Evolutionary conservation across 2,113 vertebrate species (phyloP), one percentile per base, ranked within the genome.

Genomic region (Tychaedon coryphoeus): DNA sequence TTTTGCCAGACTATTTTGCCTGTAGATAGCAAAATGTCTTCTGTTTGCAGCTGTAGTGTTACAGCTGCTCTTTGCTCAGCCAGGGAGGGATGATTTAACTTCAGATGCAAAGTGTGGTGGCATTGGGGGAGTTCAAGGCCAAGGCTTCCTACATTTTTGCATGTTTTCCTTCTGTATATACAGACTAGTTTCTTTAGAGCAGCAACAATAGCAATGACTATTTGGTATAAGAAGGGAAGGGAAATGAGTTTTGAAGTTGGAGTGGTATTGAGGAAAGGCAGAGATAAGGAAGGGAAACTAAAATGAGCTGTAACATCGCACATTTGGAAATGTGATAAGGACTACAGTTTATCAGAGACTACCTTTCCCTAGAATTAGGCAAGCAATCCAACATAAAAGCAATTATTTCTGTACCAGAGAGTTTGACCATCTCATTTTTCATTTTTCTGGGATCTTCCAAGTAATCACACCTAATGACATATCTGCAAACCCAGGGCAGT

Each of bases 381-480:
- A 81, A 84, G 70, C 26, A 73, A 72, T 58, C 50, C 40, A 58
- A 84, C 62, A 73, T 87, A 70, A 93, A 96, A 91, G 62, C 43
- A 75, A 75, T 93, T 91, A 62, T 51, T 94, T 85, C 45, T 73
- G 66, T 86, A 67, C 40, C 28, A 15, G 45, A 23, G 56, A 86
- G 60, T 42, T 36, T 56, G 91, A 40, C 65, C 64, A 17, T 74
- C 86, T 93, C n/a, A 38, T 93, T 95, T 94, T 88, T 93, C 61
- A 75, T 48, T 84, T 93, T 89, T 26, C 12, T 20, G 9, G 36
- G 42, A 48, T 62, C 43, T 85, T 77, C 34, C 25, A 62, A 28
- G 31, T 79, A 87, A 89, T 76, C 73, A 16, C 0, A 0, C 33
- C 53, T 88, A 83, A 74, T 78, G 69, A 56, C 33, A 33, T 58